Conservation (phyloP, 2,113 vertebrate genomes). For the Mionectes macconnelli region DNA sequence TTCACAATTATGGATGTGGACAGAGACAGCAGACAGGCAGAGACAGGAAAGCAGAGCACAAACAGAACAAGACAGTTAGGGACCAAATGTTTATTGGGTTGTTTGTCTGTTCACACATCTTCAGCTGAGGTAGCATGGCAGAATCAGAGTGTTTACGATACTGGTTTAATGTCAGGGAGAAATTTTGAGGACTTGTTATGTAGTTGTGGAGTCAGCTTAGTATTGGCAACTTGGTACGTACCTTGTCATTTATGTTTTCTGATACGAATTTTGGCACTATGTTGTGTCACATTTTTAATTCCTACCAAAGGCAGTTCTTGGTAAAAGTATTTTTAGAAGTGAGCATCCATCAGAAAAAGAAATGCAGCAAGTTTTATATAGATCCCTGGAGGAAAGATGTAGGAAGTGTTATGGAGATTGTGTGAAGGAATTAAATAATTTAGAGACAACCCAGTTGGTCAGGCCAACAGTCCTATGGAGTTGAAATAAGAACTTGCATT, state of each 20-base stretch:
- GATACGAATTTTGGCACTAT: not conserved
- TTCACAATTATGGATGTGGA: not conserved
- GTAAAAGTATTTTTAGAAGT: slow-evolving; percentile 14
- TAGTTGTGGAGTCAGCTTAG: not conserved
- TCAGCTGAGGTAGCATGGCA: not conserved
- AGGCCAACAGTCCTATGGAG: not conserved
- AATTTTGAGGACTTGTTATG: not conserved
- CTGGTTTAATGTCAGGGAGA: not conserved
- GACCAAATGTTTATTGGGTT: not conserved
- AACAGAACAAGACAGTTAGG: not conserved
- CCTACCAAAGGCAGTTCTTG: not conserved
- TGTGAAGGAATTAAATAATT: not conserved
- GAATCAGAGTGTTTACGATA: not conserved
- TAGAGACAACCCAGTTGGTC: not conserved
- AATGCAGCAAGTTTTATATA: slow-evolving; percentile 6
- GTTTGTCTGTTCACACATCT: not conserved
- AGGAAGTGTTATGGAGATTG: not conserved
- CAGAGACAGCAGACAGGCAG: not conserved
- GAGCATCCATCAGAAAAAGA: not conserved
- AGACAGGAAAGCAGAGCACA: not conserved
- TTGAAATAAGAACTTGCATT: not conserved
- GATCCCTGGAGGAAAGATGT: not conserved
- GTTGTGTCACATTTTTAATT: not conserved
- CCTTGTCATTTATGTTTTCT: not conserved
- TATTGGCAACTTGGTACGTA: not conserved